phyloP scores from a whole-genome alignment of 1,140 invertebrate species.

The Drosophila paulistorum region DNA sequence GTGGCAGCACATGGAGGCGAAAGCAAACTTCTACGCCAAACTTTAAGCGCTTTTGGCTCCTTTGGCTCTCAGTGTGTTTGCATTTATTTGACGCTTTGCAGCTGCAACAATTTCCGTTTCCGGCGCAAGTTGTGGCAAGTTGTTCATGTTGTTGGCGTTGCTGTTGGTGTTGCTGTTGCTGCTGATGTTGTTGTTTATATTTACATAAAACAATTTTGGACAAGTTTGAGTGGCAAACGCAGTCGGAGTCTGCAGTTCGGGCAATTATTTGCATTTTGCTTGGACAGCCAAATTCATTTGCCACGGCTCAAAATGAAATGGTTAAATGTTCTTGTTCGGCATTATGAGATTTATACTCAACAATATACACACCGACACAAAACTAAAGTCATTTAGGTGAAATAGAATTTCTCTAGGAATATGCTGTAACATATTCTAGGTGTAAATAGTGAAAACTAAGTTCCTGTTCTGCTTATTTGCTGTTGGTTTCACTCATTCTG shows the following conservation, averaged over 20 bases:
- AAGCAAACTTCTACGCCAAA: conserved; percentile 60
- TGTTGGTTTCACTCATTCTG: conserved; percentile 55
- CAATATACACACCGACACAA: conserved; percentile 22
- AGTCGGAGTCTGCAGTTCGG: conserved; percentile 25
- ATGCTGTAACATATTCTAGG: conserved; percentile 48
- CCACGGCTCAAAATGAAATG: conserved; percentile 34
- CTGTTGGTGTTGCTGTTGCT: not conserved
- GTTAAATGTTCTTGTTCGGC: conserved; percentile 18
- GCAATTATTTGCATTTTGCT: conserved; percentile 73
- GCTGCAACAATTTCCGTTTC: conserved; percentile 79
- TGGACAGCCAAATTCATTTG: conserved; percentile 52
- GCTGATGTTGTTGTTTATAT: conserved; percentile 67
- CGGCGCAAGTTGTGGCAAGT: conserved; percentile 45
- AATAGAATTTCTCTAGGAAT: conserved; percentile 37
- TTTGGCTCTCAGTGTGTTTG: conserved; percentile 30
- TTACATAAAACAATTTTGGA: conserved; percentile 80
- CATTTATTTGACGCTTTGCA: conserved; percentile 71
- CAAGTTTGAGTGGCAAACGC: conserved; percentile 63
- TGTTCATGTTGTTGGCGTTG: not conserved
- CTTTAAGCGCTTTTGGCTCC: conserved; percentile 43
- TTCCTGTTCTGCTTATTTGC: conserved; percentile 19
- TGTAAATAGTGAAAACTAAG: conserved; percentile 22
- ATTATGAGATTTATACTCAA: conserved; percentile 42
- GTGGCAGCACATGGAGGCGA: conserved; percentile 38
- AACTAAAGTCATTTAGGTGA: conserved; percentile 33